phyloP scores from a whole-genome alignment of 2,888 invertebrate genomes.

The Scaptodrosophila latifasciaeformis region DNA sequence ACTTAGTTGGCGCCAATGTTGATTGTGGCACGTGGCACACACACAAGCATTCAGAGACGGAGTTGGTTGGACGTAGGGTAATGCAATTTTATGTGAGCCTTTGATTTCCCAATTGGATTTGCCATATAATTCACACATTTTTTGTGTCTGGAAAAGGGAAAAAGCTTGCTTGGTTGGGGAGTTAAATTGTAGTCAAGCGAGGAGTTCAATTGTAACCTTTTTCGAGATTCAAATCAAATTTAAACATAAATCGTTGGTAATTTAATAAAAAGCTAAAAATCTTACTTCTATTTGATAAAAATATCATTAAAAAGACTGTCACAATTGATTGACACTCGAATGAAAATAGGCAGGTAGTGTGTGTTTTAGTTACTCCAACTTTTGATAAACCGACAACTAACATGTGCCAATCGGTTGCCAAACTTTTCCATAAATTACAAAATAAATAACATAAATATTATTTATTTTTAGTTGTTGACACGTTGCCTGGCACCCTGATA shows the following conservation, averaged over 20 bases:
- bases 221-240: background rate
- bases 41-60: background rate
- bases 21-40: constrained; percentile 20
- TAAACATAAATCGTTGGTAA: background rate
- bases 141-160: background rate
- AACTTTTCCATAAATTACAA: constrained; percentile 50
- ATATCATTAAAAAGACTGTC: constrained; percentile 53
- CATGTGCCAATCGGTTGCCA: constrained; percentile 37
- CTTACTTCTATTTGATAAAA: constrained; percentile 11
- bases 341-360: constrained; percentile 12
- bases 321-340: constrained; percentile 43
- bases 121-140: constrained; percentile 37
- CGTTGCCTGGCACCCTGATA: constrained; percentile 44
- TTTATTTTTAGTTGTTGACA: constrained; percentile 41
- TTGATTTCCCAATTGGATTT: constrained; percentile 59
- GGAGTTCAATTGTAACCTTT: too few species aligned
- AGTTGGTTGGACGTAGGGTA: constrained; percentile 18
- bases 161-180: background rate
- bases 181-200: background rate
- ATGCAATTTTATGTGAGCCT: constrained; percentile 51
- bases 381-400: constrained; percentile 28
- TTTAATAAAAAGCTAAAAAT: too few species aligned
- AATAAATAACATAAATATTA: constrained; percentile 56
- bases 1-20: constrained; percentile 4
- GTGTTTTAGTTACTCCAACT: constrained; percentile 2